Evolutionary conservation across 2,888 invertebrate species (phyloP).

Genomic region (Noctua comes): DNA sequence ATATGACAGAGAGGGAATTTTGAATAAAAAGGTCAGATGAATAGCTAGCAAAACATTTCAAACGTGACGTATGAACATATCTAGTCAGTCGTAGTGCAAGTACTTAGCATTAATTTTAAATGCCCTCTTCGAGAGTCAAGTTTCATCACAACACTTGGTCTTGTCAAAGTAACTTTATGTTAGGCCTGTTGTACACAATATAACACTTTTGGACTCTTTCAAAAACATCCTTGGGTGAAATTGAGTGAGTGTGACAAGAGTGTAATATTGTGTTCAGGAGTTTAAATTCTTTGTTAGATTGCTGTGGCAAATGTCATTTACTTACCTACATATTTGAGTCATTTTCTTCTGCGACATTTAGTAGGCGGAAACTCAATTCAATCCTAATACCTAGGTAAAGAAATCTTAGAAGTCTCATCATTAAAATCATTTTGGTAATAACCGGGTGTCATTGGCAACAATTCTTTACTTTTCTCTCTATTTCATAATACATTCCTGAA

Average conservation of each 20-base stretch:
- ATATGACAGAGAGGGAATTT: not conserved
- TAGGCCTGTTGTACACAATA: slow-evolving; percentile 13
- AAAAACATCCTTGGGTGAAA: not conserved
- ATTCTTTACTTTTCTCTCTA: not conserved
- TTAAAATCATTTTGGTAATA: slow-evolving; percentile 11
- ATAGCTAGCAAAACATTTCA: not conserved
- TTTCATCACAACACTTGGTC: not conserved
- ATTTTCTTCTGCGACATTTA: slow-evolving; percentile 8
- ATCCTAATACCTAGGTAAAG: not conserved
- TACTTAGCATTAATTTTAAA: not conserved
- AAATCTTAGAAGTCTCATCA: not conserved
- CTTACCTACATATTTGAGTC: not conserved
- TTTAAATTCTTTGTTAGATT: slow-evolving; percentile 29
- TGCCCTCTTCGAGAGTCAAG: too few species aligned
- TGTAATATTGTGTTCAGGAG: slow-evolving; percentile 14
- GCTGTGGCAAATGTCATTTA: slow-evolving; percentile 27
- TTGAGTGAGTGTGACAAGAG: not conserved
- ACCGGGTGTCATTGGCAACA: not conserved
- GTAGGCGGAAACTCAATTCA: not conserved
- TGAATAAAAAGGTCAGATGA: not conserved
- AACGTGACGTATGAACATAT: not conserved
- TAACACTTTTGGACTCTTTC: slow-evolving; percentile 20
- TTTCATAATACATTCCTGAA: not conserved
- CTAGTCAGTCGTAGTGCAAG: not conserved
- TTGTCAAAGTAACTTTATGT: slow-evolving; percentile 26